Evolutionary conservation across 2,797 vertebrate species (phyloP).

Genomic region (Propithecus deckenii): DNA sequence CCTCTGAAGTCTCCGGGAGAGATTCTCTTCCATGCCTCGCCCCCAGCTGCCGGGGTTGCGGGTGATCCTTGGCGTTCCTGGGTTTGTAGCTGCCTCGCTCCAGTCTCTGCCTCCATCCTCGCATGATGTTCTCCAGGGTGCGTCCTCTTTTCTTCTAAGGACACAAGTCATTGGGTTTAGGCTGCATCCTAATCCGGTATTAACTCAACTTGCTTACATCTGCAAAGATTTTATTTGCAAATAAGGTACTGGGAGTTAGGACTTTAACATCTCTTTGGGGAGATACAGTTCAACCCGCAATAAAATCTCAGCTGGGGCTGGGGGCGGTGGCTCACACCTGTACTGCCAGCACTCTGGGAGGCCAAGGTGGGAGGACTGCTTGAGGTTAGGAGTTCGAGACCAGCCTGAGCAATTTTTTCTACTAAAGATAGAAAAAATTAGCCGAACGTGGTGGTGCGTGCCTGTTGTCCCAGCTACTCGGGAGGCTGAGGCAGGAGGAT

Average conservation of each 20-base stretch:
- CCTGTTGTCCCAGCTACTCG: no score
- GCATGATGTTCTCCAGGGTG: not conserved
- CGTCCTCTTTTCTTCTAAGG: not conserved
- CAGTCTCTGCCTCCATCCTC: not conserved
- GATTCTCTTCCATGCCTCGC: rapidly evolving
- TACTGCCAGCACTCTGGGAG: no score
- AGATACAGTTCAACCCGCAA: not conserved
- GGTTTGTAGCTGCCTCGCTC: not conserved
- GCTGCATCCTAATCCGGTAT: rapidly evolving
- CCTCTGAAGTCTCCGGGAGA: rapidly evolving
- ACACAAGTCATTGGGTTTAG: not conserved
- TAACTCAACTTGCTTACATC: not conserved
- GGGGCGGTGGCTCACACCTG: no score
- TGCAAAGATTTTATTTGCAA: not conserved
- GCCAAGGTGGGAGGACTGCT: no score
- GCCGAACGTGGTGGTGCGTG: no score
- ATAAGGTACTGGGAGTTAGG: not conserved
- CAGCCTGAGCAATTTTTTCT: no score
- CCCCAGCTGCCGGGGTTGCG: not conserved
- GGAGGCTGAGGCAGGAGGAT: no score
- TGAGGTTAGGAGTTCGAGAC: no score
- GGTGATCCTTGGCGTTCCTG: not conserved
- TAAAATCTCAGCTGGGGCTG: not conserved
- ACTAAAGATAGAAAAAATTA: no score
- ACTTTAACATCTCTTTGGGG: not conserved